phyloP scores from a whole-genome alignment of 2,888 invertebrate genomes.

The Hirtodrosophila confusa region DNA sequence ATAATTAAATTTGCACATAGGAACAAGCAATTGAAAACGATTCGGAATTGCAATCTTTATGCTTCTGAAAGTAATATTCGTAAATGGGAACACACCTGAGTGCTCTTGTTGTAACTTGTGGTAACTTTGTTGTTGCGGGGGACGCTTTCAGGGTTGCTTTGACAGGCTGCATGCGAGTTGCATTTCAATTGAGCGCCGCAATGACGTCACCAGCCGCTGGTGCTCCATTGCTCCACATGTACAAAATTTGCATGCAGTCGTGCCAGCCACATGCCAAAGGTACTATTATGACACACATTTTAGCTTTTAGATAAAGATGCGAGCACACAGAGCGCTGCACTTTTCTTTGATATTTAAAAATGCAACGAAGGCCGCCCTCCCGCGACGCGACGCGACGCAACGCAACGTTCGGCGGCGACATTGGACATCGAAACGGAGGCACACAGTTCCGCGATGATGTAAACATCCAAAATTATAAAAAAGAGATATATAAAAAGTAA shows the following conservation, averaged over 20 bases:
- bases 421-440: slow-evolving; percentile 27
- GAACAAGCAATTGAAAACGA: too few relatives aligned
- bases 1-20: too few relatives aligned
- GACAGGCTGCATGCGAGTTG: slow-evolving; percentile 54
- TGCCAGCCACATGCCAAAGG: slow-evolving; percentile 47
- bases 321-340: slow-evolving; percentile 15
- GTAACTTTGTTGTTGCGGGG: slow-evolving; percentile 15
- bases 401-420: slow-evolving; percentile 14
- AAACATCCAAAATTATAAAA: slow-evolving; percentile 53
- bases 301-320: slow-evolving; percentile 10
- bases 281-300: slow-evolving; percentile 75
- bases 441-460: slow-evolving; percentile 75
- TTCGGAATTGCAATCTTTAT: too few relatives aligned
- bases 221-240: slow-evolving; percentile 63
- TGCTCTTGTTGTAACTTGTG: not conserved
- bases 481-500: slow-evolving; percentile 4
- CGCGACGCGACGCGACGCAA: slow-evolving; percentile 22
- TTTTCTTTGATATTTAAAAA: slow-evolving; percentile 63
- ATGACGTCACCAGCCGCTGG: slow-evolving; percentile 57
- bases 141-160: slow-evolving; percentile 39
- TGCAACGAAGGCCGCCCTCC: slow-evolving; percentile 66
- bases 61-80: not conserved
- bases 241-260: slow-evolving; percentile 65
- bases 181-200: slow-evolving; percentile 58
- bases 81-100: not conserved